Evolutionary conservation across 2,888 invertebrate genomes (phyloP), one percentile per base, ranked within the genome.

Genomic region (Melieria picta): DNA sequence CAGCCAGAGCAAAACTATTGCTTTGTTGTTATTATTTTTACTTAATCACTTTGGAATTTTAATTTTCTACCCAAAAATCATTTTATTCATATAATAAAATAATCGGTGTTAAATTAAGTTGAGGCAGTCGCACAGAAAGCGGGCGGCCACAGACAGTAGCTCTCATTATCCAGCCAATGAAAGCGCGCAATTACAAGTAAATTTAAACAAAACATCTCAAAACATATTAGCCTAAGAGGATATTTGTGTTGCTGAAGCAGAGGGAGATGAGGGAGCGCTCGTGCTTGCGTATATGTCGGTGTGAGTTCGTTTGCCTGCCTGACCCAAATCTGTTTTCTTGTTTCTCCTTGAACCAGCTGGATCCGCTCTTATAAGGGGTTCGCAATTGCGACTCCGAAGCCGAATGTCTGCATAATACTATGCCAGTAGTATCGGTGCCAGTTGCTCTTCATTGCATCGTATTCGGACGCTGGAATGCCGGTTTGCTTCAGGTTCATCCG

Each of bases 381-480:
- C 47, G 73, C 11, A 30, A 77, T 62, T 9, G 72, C 62, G 57
- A 80, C 77, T 47, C 86, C 87, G 74, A 86, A 87, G 60, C 86
- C 87, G 74, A 87, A 87, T 11, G 85, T 84, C 74, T 84, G 85
- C 72, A 96, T 97, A 86, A 99, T 97, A 79, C 96, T 92, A 82
- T 95, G 93, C 92, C 97, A 98, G 86, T 99, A 99, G 88, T 98
- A 96, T 72, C 93, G 90, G 75, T 93, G 91, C 98, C 98, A 99
- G 82, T 98, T 98, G 72, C 91, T 90, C 80, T 89, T 90, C 52
- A 98, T 96, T 61, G 91, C 90, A 6, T 94, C 93, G 72, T 91
- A 90, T 85, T 94, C 97, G 68, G 90, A 89, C 5, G 90, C 87
- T 3, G 99, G 99, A 10, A 99, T 94, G 63, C 94, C 93, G 4